Base-by-base conservation (phyloP, 2,113 vertebrate species). In the Rhipidura dahli region DNA sequence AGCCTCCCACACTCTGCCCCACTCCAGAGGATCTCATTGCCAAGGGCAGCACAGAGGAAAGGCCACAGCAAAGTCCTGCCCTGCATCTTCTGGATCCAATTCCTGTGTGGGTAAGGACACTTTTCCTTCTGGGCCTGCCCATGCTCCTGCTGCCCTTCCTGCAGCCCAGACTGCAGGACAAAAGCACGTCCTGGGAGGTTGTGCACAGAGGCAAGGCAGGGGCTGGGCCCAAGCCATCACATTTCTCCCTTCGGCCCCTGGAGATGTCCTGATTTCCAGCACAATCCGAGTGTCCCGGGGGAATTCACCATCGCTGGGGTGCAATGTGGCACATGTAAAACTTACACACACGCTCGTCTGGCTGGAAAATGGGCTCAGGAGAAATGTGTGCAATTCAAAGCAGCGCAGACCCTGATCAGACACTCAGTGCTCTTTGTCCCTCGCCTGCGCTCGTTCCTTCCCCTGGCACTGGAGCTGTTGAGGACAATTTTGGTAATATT, bases 131-230 rank as follows among this genome's bases (percentile, higher is more conserved):
- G 64, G 39, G 28, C 31, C 56, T 35, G 22, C 24, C 85, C 5
- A 0, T 15, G 18, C 44, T 79, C 14, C 68, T 50, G 40, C 57
- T 59, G 23, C 45, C 20, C 51, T 39, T 33, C 2, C 6, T 19
- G 51, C 54, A 81, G 68, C 77, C 37, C 31, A 31, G 57, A 1
- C 2, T 35, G 44, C 49, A 65, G 78, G 59, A 53, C 28, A 27
- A 8, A 35, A 2, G 2, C 3, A 0, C 0, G 18, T 4, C 4
- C 68, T n/a, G 37, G 10, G 35, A 53, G 54, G 26, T 2, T 60
- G 37, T 39, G 68, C 56, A 2, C 59, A 44, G 66, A 5, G 66
- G 31, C 53, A 35, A 31, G 18, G 66, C 3, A 76, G 87, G 82
- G 61, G 70, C 70, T 18, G 64, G 28, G 35, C 61, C 31, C 33